phyloP scores from a whole-genome alignment of 2,888 invertebrate species.

The Drosophila rellima region DNA sequence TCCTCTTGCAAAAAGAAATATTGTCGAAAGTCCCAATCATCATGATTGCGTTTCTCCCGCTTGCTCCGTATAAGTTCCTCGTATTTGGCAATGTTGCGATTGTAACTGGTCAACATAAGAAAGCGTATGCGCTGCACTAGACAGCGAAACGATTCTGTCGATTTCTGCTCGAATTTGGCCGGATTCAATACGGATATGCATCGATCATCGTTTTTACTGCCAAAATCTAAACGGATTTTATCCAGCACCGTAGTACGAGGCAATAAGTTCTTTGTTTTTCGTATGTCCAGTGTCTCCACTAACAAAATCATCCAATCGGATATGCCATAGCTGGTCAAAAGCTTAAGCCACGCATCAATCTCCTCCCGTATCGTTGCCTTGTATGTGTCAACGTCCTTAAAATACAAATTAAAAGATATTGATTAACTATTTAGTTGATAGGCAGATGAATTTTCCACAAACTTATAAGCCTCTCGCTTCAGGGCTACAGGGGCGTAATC shows the following conservation, averaged over 20 bases:
- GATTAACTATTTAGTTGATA: background rate
- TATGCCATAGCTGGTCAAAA: constrained; percentile 90
- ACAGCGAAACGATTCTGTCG: constrained; percentile 95
- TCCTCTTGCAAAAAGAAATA: constrained; percentile 98
- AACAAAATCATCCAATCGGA: constrained; percentile 97
- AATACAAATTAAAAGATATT: constrained; percentile 12
- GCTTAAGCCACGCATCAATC: constrained; percentile 94
- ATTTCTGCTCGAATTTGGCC: constrained; percentile 94
- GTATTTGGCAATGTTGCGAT: constrained; percentile 93
- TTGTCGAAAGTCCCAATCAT: constrained; percentile 97
- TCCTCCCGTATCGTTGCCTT: constrained; percentile 95
- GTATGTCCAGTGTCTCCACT: constrained; percentile 96
- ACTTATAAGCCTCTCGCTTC: background rate
- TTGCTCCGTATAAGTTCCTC: constrained; percentile 96
- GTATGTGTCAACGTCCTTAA: constrained; percentile 96
- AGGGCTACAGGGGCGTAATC: background rate
- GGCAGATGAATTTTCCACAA: background rate
- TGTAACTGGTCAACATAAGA: constrained; percentile 93
- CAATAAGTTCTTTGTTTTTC: constrained; percentile 95
- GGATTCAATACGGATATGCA: constrained; percentile 97
- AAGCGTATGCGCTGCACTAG: constrained; percentile 92
- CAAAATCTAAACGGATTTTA: constrained; percentile 97
- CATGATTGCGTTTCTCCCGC: constrained; percentile 95
- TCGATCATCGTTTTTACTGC: constrained; percentile 93
- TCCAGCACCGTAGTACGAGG: constrained; percentile 97